These are phyloP conservation scores for Drosophila ambigua DNA, from an alignment of 1,140 invertebrate species.

Conservation along the genomic window DNA sequence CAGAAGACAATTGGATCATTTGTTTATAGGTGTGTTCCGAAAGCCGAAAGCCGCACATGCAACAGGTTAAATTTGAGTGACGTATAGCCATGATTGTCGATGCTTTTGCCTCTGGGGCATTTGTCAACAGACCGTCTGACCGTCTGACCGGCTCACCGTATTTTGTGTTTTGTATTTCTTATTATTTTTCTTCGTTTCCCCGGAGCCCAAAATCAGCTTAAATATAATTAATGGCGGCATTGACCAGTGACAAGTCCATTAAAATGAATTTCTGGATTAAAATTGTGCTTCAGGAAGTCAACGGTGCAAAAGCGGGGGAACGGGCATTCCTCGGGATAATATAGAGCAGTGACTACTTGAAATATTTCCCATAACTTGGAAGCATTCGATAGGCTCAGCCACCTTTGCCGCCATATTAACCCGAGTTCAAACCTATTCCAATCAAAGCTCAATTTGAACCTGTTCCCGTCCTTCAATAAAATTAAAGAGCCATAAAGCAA, in stretches of 20 bases:
- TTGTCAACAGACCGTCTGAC: constrained; percentile 43
- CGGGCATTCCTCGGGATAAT: neutral
- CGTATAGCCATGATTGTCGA: constrained; percentile 30
- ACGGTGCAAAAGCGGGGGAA: neutral
- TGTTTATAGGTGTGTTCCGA: constrained; percentile 75
- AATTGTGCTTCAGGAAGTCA: neutral
- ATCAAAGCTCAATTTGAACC: constrained; percentile 42
- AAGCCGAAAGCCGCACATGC: constrained; percentile 45
- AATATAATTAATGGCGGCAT: constrained; percentile 82
- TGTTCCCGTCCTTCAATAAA: constrained; percentile 42
- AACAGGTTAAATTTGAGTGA: constrained; percentile 74
- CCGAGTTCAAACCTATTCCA: constrained; percentile 32
- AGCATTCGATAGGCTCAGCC: constrained; percentile 1
- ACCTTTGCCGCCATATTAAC: constrained; percentile 32
- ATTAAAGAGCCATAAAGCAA: constrained; percentile 58
- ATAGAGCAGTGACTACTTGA: neutral
- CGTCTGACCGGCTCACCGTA: constrained; percentile 30
- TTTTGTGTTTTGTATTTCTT: constrained; percentile 24
- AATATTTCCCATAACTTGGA: neutral
- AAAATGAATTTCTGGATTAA: constrained; percentile 44
- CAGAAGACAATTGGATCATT: constrained; percentile 82
- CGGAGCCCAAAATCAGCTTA: constrained; percentile 73
- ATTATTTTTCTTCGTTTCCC: constrained; percentile 18
- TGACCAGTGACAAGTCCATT: constrained; percentile 80
- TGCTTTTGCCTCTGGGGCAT: constrained; percentile 34